Base-by-base conservation (phyloP, 2,888 invertebrate species). In the Eupithecia inturbata region DNA sequence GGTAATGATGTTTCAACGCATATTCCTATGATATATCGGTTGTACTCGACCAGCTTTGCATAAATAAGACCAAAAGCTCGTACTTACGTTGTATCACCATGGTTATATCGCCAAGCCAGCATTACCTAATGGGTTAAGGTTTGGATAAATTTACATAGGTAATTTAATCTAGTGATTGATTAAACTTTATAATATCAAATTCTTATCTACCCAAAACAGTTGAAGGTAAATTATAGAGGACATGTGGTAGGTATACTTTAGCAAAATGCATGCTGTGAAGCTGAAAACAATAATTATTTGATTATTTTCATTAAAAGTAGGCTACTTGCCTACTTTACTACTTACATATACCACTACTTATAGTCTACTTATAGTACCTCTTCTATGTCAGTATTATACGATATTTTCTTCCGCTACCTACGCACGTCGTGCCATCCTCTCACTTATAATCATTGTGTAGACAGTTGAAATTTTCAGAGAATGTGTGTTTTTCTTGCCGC, bases 1-100 rank as follows among this genome's bases (percentile, higher is more conserved):
- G 63, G 63, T 64, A 64, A 64, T 64, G 31, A n/a, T 33, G 63
- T 64, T 33, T 64, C 33, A 33, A 64, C 33, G n/a, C 33, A 64
- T 64, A 64, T 64, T 64, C 33, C 63, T n/a, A n/a, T 64, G 62
- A 62, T 31, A 2, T 62, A 31, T 62, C 31, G 12, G 12, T 14
- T 57, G 22, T 57, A 57, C 26, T 26, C 57, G 57, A 57, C 57
- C 57, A 57, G 57, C 57, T 57, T 14, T 26, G 28, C 62, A 62
- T 62, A 62, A 62, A 62, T 62, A 57, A 26, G 7, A 26, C 26
- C 26, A 9, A 22, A 53, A n/a, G 22, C 22, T 14, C 57, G 10
- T 9, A 36, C 36, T 0, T 22, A 22, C 22, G n/a, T 53, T 10
- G 22, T 22, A 22, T 22, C 53, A 22, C 22, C 10, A 53, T 22